Base-by-base conservation (phyloP, 2,113 vertebrate species). In the Acanthochromis polyacanthus region DNA sequence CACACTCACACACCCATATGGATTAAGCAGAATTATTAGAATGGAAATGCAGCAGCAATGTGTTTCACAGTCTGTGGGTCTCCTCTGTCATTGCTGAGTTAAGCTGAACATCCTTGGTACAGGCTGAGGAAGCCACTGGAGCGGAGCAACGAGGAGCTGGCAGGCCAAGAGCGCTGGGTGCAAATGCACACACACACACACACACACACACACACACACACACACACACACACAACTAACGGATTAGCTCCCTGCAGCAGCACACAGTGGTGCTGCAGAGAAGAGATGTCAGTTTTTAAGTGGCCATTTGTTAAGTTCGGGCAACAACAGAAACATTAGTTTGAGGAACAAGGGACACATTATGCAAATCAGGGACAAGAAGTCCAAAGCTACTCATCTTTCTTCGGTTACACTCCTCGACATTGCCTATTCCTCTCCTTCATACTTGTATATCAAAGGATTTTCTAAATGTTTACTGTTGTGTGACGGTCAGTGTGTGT, bases 261-360 rank as follows among this genome's bases (percentile, higher is more conserved):
- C 77, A 38, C 78, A 75, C 74, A 68, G 77, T 25, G 25, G 71
- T 68, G 80, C 82, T 86, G 85, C 77, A 80, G 76, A 86, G 87
- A 89, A 46, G 81, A 85, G 82, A 88, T 83, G 90, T 92, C 90
- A 76, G 63, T 82, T 91, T 92, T 91, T 89, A 92, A 92, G 90
- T 93, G 91, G 87, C 71, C 88, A 91, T 93, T 94, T 92, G 91
- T 93, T 86, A 89, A 88, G 78, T 91, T 88, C 48, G 50, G 67
- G 80, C 86, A 87, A 91, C 89, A 85, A 82, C 73, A 86, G 62
- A 81, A 82, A 89, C 87, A 88, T 91, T 88, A 88, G 83, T 87
- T 82, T 78, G 63, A 86, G 77, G 60, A 89, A 89, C 79, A 89
- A 82, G 82, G 82, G 74, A 78, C 63, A 46, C 64, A 83, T 91